These are phyloP conservation scores for Philotrypesis tridentata DNA, from an alignment of 1,140 invertebrate genomes.

Conservation along the genomic window DNA sequence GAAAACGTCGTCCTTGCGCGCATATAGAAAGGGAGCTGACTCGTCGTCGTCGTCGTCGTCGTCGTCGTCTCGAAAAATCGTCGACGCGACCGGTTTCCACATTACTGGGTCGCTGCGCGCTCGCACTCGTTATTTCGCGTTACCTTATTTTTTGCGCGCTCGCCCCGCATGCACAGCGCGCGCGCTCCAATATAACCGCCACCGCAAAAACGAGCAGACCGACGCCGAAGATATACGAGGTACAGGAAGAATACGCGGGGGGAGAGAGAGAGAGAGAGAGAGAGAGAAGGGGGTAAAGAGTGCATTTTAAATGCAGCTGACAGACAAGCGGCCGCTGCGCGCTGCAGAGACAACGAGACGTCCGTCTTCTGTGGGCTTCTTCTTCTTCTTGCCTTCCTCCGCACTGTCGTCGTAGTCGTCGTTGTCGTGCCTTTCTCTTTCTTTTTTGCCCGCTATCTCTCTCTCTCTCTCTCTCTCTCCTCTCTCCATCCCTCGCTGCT, in stretches of 20 bases:
- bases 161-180: slow-evolving; percentile 49
- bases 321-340: slow-evolving; percentile 58
- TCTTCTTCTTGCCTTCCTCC: background rate
- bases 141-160: slow-evolving; percentile 47
- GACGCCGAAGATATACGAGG: slow-evolving; percentile 25
- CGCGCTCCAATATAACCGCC: background rate
- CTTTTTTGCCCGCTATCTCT: background rate
- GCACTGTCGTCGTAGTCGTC: background rate
- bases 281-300: slow-evolving; percentile 33
- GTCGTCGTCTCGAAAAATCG: slow-evolving; percentile 54
- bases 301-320: slow-evolving; percentile 63
- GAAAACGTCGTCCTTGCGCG: background rate
- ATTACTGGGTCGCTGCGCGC: slow-evolving; percentile 51
- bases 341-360: slow-evolving; percentile 61
- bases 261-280: background rate
- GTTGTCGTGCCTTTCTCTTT: slow-evolving; percentile 5
- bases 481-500: background rate
- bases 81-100: slow-evolving; percentile 55
- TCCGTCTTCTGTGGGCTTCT: slow-evolving; percentile 55
- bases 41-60: too few species aligned
- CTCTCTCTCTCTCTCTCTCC: slow-evolving; percentile 20
- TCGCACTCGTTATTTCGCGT: slow-evolving; percentile 65
- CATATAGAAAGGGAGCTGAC: too few species aligned
- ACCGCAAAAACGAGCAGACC: slow-evolving; percentile 24
- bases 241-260: slow-evolving; percentile 39